Percentiles rank a stretch among this genome's conserved stretches.
These are phyloP conservation scores for Streblospio benedicti DNA, from an alignment of 1,140 invertebrate genomes.

Conservation along the genomic window DNA sequence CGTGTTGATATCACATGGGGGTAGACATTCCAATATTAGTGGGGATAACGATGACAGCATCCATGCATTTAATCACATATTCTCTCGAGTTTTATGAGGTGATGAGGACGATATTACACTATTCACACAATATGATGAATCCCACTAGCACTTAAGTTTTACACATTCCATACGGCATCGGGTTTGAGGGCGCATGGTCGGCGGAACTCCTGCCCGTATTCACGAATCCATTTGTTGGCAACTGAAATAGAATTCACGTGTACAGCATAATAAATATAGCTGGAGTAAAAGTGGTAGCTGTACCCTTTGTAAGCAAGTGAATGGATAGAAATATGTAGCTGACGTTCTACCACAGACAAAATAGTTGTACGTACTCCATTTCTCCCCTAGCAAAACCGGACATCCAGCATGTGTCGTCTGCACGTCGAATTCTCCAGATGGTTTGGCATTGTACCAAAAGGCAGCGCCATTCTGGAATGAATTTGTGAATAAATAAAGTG, in stretches of 20 bases:
- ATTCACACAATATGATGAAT: too few relatives aligned
- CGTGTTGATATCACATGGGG: too few relatives aligned
- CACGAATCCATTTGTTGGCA: conserved; percentile 93
- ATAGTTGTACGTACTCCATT: conserved; percentile 59
- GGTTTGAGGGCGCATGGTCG: conserved; percentile 57
- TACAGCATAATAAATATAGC: neutral
- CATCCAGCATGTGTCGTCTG: conserved; percentile 88
- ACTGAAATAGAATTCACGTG: conserved; percentile 41
- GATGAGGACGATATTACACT: too few relatives aligned
- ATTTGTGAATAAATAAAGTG: neutral
- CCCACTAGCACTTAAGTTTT: too few relatives aligned
- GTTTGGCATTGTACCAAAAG: conserved; percentile 85
- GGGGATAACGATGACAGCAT: too few relatives aligned
- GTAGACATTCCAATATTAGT: too few relatives aligned
- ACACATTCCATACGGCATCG: neutral
- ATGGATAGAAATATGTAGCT: neutral
- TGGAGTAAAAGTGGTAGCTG: too few relatives aligned
- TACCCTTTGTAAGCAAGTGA: neutral
- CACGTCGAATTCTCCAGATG: conserved; percentile 77
- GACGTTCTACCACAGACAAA: neutral
- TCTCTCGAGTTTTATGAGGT: too few relatives aligned
- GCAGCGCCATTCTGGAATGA: conserved; percentile 52
- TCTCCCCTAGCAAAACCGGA: conserved; percentile 83
- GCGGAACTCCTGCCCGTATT: conserved; percentile 78
- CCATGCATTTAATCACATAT: too few relatives aligned